phyloP scores from a whole-genome alignment of 2,113 vertebrate species.

The Nyctereutes procyonoides region DNA sequence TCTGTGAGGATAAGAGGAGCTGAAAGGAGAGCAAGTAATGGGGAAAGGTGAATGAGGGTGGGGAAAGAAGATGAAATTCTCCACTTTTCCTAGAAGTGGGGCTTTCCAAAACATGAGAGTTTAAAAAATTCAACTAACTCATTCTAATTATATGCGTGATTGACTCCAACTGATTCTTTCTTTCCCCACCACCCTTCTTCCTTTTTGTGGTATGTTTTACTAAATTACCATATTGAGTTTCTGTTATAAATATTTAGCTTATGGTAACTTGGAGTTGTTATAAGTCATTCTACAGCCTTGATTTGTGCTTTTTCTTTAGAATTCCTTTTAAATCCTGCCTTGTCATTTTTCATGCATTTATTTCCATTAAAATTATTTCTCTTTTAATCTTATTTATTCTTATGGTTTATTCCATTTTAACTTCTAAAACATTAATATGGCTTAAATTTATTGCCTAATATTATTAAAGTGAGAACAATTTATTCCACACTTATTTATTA shows the following conservation, averaged over 20 bases:
- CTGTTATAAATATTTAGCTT: conserved; percentile 31
- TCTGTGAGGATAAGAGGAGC: background rate
- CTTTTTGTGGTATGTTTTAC: background rate
- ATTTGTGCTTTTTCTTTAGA: background rate
- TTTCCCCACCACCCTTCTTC: background rate
- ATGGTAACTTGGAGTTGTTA: background rate
- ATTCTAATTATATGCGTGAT: background rate
- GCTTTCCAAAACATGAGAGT: background rate
- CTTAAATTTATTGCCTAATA: conserved; percentile 3
- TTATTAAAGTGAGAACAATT: conserved; percentile 35
- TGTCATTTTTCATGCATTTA: conserved; percentile 19
- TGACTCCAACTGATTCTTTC: background rate
- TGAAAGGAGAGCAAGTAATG: background rate
- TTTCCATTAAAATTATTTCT: conserved; percentile 10
- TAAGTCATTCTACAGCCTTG: background rate
- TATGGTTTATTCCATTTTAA: background rate
- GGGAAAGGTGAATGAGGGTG: background rate
- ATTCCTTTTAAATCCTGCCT: background rate
- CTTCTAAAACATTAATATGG: conserved; percentile 15
- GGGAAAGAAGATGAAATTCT: background rate
- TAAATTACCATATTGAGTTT: background rate
- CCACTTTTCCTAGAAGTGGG: background rate
- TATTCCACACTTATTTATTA: conserved; percentile 43
- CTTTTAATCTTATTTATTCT: background rate
- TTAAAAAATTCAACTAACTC: background rate